Evolutionary conservation across 2,113 vertebrate genomes (phyloP).

Genomic region (Himantopus leucocephalus): DNA sequence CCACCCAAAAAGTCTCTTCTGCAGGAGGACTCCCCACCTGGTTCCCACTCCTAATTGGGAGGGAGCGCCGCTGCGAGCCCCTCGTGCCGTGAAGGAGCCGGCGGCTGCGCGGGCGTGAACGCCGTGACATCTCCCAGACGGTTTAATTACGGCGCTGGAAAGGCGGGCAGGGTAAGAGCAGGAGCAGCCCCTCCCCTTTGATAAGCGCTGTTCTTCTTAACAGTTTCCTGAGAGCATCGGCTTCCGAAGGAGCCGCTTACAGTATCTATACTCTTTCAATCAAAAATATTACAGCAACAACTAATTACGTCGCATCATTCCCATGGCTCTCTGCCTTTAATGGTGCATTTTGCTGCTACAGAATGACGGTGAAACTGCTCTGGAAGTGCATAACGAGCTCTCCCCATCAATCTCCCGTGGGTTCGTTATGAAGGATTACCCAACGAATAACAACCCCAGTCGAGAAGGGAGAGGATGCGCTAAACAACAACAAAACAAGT

Average conservation of each 20-base stretch:
- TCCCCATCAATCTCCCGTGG: conserved; percentile 47
- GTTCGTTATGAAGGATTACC: conserved; percentile 53
- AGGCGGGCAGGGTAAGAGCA: not conserved
- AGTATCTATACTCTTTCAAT: conserved; percentile 41
- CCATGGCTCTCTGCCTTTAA: conserved; percentile 56
- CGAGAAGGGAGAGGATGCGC: not conserved
- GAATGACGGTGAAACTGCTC: not conserved
- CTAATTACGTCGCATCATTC: conserved; percentile 61
- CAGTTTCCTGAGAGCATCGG: not conserved
- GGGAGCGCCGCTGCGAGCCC: not conserved
- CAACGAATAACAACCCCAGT: not conserved
- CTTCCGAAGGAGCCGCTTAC: not conserved
- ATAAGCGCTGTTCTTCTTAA: not conserved
- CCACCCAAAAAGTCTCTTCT: not conserved
- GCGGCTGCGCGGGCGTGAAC: not conserved
- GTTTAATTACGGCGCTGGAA: not conserved
- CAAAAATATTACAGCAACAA: conserved; percentile 67
- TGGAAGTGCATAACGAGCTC: conserved; percentile 11
- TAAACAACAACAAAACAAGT: not conserved
- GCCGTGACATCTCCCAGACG: not conserved
- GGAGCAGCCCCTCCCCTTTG: not conserved
- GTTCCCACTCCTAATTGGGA: not conserved
- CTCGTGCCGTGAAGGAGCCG: not conserved
- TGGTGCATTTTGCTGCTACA: conserved; percentile 19
- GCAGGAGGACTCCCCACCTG: not conserved